Conservation (phyloP, 1,140 invertebrate species). For the Mya arenaria region DNA sequence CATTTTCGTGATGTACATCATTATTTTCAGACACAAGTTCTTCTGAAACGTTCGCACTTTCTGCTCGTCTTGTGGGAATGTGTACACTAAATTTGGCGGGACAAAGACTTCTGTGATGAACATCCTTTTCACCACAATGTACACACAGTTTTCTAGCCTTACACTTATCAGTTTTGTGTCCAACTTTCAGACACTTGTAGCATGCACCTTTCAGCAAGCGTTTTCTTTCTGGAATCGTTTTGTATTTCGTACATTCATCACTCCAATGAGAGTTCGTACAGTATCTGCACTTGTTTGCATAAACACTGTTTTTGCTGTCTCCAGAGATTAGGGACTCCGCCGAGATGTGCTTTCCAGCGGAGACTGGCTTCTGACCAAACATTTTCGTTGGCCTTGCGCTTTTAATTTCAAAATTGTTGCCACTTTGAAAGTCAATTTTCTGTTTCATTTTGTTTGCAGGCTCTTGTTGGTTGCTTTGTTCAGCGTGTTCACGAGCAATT, state of each 20-base stretch:
- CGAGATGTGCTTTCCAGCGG: neutral
- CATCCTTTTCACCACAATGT: slow-evolving; percentile 22
- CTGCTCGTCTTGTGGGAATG: too few relatives aligned
- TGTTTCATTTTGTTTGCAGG: neutral
- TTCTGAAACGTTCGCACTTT: neutral
- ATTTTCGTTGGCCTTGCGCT: neutral
- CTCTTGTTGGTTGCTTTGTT: neutral
- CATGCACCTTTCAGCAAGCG: neutral
- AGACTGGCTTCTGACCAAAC: neutral
- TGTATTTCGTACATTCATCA: slow-evolving; percentile 2
- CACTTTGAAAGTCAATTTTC: neutral
- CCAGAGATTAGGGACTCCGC: neutral
- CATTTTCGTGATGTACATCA: neutral
- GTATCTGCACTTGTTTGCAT: slow-evolving; percentile 24
- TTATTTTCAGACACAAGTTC: neutral
- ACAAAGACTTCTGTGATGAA: slow-evolving; percentile 29
- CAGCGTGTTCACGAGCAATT: neutral
- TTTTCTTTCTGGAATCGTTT: neutral
- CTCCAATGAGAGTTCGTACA: slow-evolving; percentile 14
- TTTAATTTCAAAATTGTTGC: neutral
- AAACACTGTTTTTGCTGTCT: neutral
- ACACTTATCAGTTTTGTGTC: neutral
- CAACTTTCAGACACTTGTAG: neutral
- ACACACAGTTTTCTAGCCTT: neutral
- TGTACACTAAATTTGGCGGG: neutral